These are phyloP conservation scores for Meriones psammophilus DNA, from an alignment of 2,797 vertebrate species.

Conservation along the genomic window DNA sequence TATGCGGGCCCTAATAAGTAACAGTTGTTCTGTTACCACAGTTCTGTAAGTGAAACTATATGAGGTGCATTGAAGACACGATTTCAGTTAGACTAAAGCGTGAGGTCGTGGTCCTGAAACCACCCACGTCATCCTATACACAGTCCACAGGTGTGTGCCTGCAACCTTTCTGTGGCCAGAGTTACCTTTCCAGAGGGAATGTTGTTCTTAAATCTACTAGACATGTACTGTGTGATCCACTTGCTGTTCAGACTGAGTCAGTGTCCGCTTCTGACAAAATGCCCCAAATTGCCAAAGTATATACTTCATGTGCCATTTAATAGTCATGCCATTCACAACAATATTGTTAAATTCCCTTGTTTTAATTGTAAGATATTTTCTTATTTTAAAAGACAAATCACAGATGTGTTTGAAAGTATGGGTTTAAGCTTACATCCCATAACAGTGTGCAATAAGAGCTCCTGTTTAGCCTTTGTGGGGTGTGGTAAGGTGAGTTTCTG, in stretches of 20 bases:
- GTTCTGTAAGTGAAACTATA: conserved; percentile 43
- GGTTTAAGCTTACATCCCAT: neutral
- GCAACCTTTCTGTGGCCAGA: neutral
- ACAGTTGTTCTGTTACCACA: neutral
- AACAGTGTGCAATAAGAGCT: neutral
- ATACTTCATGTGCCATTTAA: neutral
- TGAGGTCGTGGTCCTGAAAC: neutral
- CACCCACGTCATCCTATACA: neutral
- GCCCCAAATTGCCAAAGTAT: neutral
- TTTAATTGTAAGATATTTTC: conserved; percentile 12
- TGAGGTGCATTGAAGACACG: neutral
- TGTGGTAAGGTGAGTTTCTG: neutral
- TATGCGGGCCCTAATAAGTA: conserved; percentile 19
- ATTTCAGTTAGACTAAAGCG: neutral
- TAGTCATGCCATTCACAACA: neutral
- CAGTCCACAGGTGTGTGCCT: neutral
- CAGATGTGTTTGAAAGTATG: neutral
- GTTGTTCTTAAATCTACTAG: neutral
- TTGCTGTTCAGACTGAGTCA: neutral
- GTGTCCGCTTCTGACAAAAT: conserved; percentile 33
- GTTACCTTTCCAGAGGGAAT: neutral
- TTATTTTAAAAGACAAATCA: conserved; percentile 59
- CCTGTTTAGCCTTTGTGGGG: neutral
- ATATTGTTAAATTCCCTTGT: neutral
- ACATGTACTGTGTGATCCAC: neutral